Evolutionary conservation across 2,888 invertebrate species (phyloP).

Genomic region (Bruchidius siliquastri): DNA sequence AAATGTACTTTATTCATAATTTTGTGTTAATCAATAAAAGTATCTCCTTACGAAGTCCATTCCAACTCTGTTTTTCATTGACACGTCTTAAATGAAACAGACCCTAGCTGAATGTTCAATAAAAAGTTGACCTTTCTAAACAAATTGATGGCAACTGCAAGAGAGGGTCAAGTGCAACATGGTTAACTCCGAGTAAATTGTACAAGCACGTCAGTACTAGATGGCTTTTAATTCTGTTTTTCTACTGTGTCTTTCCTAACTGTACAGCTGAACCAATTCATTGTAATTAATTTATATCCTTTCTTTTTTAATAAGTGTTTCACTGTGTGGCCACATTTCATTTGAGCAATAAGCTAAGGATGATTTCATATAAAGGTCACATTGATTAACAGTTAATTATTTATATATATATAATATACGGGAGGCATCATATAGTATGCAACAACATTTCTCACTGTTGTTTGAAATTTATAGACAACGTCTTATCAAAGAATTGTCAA

Average conservation of each 20-base stretch:
- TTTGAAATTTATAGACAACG: too few relatives aligned
- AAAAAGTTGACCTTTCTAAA: neutral
- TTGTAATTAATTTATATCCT: neutral
- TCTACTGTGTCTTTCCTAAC: neutral
- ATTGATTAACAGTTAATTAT: neutral
- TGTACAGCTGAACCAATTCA: neutral
- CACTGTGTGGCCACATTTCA: neutral
- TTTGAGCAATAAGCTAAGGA: neutral
- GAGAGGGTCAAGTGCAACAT: neutral
- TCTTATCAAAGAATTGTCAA: too few relatives aligned
- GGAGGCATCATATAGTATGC: too few relatives aligned
- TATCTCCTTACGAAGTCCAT: too few relatives aligned
- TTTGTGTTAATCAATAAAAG: too few relatives aligned
- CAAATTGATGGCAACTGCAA: neutral
- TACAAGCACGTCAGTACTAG: neutral
- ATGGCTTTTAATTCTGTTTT: neutral
- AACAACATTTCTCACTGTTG: too few relatives aligned
- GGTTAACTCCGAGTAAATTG: neutral
- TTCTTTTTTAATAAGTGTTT: neutral
- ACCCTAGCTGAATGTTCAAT: neutral
- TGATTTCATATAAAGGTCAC: neutral
- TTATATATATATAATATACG: too few relatives aligned
- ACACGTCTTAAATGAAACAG: neutral
- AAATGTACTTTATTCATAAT: too few relatives aligned
- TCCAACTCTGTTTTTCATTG: too few relatives aligned